Evolutionary conservation across 2,797 vertebrate genomes (phyloP), one percentile per base, ranked within the genome.

Genomic region (Sebastolobus altivelis): DNA sequence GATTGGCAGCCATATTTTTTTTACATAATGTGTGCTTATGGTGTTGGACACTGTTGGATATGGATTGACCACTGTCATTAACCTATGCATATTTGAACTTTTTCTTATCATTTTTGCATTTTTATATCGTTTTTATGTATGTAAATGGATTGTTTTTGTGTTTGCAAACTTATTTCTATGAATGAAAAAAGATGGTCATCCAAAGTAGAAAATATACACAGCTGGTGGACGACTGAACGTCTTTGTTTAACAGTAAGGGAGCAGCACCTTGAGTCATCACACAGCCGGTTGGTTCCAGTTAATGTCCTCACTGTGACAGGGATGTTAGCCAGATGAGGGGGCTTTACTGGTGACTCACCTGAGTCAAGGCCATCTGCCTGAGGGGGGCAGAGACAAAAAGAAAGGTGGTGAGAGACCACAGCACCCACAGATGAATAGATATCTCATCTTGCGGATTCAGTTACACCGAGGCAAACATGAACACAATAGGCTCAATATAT

Each of bases 281-380:
- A 52, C 72, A 70, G 81, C 63, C 58, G 9, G 25, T 77, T 78
- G 84, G 79, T 79, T 92, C 89, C 82, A 81, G 88, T 89, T 83
- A 61, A 72, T 10, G 71, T 88, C 79, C 62, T 69, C 55, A 25
- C 73, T 61, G 65, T 87, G 89, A 84, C 75, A 69, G 20, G 43
- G 88, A 80, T 82, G 81, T 80, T 77, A 62, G 8, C 82, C 85
- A 84, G 83, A 84, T 84, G 72, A 83, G 77, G 88, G 81, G 86
- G 52, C 68, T 86, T 77, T 40, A 65, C 73, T 65, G 81, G 71
- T 94, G 91, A 94, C 83, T 94, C 90, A 92, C 87, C 89, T 92
- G 83, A 83, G 86, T 74, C 67, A 62, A 40, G 84, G 82, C 70
- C 82, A 66, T 85, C 81, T 81, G 81, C 84, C 87, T 18, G 14